Conservation (phyloP, 2,113 vertebrate genomes). For the Clarias macrocephalus region DNA sequence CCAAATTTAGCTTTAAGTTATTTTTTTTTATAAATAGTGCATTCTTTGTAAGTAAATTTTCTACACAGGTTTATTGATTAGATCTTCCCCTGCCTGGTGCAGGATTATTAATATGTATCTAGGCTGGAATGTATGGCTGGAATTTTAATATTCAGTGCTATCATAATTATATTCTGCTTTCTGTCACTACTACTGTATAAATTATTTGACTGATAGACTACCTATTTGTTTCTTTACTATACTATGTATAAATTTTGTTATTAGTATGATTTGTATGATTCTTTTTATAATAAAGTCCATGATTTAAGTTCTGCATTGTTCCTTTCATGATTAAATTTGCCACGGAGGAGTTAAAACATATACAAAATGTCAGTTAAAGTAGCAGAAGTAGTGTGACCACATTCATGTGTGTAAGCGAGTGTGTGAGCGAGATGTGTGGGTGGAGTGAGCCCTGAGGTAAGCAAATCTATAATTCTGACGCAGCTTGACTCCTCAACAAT, state of each 20-base stretch:
- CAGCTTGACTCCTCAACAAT: background rate
- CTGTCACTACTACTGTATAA: background rate
- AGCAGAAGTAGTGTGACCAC: background rate
- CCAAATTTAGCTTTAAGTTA: background rate
- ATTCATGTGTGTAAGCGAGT: background rate
- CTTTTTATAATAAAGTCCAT: background rate
- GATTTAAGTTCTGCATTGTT: background rate
- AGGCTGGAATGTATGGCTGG: background rate
- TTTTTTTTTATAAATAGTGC: background rate
- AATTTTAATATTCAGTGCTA: background rate
- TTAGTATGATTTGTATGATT: background rate
- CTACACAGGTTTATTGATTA: background rate
- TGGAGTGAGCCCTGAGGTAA: conserved; percentile 19
- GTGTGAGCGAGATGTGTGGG: background rate
- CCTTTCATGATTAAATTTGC: background rate
- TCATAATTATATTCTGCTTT: background rate
- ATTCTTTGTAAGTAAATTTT: background rate
- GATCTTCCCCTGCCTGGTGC: background rate
- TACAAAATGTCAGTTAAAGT: background rate
- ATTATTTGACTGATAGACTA: background rate
- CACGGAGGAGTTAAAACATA: background rate
- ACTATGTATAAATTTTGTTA: background rate
- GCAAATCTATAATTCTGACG: conserved; percentile 12
- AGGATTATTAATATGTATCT: background rate
- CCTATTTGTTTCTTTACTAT: background rate